A percentile compares a stretch with the other conserved stretches of the same genome.
Evolutionary conservation across 2,888 invertebrate species (phyloP).

Genomic region (Ophion ellenae): DNA sequence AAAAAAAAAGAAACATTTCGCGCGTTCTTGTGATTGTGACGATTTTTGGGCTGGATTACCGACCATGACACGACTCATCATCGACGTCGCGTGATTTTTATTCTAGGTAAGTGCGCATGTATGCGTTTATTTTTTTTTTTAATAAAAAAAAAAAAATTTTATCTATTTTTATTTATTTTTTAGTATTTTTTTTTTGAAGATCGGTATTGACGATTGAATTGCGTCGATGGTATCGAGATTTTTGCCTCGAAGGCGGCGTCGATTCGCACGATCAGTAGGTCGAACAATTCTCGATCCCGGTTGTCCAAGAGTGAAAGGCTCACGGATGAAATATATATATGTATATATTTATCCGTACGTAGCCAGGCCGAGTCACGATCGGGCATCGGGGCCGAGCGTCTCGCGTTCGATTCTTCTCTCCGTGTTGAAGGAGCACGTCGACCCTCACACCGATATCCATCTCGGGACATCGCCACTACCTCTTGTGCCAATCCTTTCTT

Average conservation of each 20-base stretch:
- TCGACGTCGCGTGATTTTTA: slow-evolving; percentile 11
- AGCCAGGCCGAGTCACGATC: slow-evolving; percentile 60
- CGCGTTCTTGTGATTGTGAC: slow-evolving; percentile 62
- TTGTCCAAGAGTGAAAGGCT: slow-evolving; percentile 67
- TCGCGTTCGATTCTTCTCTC: slow-evolving; percentile 60
- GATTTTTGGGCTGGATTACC: slow-evolving; percentile 60
- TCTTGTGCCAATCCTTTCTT: neutral
- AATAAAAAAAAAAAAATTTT: no score
- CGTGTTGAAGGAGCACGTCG: slow-evolving; percentile 41
- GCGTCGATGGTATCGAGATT: slow-evolving; percentile 27
- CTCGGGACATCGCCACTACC: slow-evolving; percentile 46
- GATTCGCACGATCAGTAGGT: slow-evolving; percentile 60
- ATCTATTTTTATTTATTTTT: no score
- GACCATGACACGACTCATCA: slow-evolving; percentile 7
- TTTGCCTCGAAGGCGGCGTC: slow-evolving; percentile 19
- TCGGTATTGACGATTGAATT: neutral
- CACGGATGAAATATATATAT: slow-evolving; percentile 26
- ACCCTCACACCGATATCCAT: slow-evolving; percentile 64
- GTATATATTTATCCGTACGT: slow-evolving; percentile 15
- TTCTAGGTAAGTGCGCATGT: slow-evolving; percentile 37
- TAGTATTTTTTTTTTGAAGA: neutral
- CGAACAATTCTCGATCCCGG: slow-evolving; percentile 65
- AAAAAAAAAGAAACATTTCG: slow-evolving; percentile 9
- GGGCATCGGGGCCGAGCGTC: slow-evolving; percentile 57
- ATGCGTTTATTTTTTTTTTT: neutral